Conservation (phyloP, 2,797 vertebrate genomes). For the Enteromius treurensis region DNA sequence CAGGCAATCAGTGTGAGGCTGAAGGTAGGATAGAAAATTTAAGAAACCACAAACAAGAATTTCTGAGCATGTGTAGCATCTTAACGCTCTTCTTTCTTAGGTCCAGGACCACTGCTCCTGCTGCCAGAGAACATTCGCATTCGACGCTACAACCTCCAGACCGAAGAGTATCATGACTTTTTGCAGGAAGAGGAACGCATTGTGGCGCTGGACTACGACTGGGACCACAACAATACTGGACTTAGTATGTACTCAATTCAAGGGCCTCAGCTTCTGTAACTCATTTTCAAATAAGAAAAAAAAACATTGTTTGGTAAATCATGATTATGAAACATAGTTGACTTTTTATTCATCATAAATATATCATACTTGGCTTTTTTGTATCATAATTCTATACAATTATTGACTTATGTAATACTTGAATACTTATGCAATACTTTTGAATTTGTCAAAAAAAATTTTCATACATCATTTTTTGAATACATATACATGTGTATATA, state of each 20-base stretch:
- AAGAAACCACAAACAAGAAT: neutral
- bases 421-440: neutral
- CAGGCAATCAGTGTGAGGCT: slow-evolving; percentile 92
- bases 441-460: neutral
- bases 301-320: neutral
- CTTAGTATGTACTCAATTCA: slow-evolving; percentile 84
- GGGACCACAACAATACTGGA: slow-evolving; percentile 90
- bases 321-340: neutral
- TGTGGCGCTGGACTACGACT: slow-evolving; percentile 92
- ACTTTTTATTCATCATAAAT: neutral
- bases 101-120: slow-evolving; percentile 90
- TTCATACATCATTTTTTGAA: too few relatives aligned
- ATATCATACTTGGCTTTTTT: neutral
- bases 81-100: slow-evolving; percentile 68
- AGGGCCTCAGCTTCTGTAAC: neutral
- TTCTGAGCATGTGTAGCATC: neutral
- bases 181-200: slow-evolving; percentile 92
- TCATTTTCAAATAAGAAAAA: neutral
- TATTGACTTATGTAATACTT: neutral
- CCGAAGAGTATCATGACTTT: slow-evolving; percentile 92
- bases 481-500: too few relatives aligned
- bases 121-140: slow-evolving; percentile 95
- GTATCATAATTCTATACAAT: neutral
- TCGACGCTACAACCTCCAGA: slow-evolving; percentile 91
- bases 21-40: slow-evolving; percentile 78